A percentile compares a stretch with the other conserved stretches of the same genome.
These are phyloP conservation scores for Myotis daubentonii DNA, from an alignment of 2,797 vertebrate genomes.

Conservation along the genomic window DNA sequence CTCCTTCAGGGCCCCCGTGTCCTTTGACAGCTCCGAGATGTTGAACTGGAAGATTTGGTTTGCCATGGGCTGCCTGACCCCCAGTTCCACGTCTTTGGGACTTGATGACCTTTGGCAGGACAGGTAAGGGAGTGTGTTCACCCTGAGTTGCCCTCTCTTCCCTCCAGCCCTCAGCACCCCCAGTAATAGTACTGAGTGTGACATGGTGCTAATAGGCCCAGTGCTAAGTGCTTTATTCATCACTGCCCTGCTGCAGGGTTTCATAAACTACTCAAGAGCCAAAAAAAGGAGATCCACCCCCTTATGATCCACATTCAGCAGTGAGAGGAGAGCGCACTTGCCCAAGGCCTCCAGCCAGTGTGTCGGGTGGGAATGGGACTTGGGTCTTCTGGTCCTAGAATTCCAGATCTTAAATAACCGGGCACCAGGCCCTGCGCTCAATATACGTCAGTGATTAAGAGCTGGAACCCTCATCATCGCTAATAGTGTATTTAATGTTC, in stretches of 20 bases:
- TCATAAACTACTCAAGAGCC: neutral
- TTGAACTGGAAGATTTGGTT: neutral
- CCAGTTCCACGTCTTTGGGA: neutral
- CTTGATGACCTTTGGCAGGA: neutral
- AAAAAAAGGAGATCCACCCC: neutral
- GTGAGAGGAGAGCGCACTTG: neutral
- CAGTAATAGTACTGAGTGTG: neutral
- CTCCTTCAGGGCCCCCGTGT: neutral
- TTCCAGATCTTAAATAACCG: neutral
- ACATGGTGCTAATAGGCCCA: neutral
- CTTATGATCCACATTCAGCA: neutral
- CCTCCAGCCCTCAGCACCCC: neutral
- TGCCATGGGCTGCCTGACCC: neutral
- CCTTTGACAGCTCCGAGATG: neutral
- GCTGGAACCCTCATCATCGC: neutral
- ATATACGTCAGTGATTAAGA: neutral
- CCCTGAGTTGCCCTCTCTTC: neutral
- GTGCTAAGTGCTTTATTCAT: neutral
- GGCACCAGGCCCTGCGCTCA: neutral
- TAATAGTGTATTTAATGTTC: neutral
- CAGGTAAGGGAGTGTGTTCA: neutral
- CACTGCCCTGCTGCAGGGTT: neutral
- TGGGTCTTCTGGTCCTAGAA: neutral
- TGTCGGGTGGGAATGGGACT: neutral
- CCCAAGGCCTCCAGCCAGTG: neutral